Conservation (phyloP, 1,140 invertebrate genomes). For the Mesaphorura yosii region DNA sequence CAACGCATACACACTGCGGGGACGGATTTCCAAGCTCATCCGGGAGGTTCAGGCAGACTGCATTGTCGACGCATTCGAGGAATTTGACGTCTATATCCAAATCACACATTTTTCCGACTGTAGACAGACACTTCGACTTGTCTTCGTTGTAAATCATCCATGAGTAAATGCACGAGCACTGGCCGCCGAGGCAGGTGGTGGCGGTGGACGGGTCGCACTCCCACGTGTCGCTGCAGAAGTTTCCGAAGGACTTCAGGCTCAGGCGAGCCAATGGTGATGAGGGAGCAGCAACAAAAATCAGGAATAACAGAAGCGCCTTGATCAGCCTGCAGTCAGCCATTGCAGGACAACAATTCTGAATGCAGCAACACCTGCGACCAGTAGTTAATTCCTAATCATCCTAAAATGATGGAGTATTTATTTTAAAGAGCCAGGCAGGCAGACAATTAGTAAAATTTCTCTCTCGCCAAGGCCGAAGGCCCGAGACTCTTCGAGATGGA, state of each 20-base stretch:
- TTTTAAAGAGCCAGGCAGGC: no score
- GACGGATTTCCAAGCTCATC: not conserved
- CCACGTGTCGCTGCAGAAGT: not conserved
- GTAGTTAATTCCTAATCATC: no score
- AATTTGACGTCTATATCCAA: slow-evolving; percentile 1
- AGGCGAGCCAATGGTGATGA: not conserved
- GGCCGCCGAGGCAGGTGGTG: not conserved
- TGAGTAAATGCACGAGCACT: slow-evolving; percentile 2
- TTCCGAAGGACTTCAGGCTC: no score
- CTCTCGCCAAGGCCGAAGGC: no score
- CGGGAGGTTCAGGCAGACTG: not conserved
- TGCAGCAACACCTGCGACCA: no score
- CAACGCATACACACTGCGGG: not conserved
- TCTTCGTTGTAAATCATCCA: slow-evolving; percentile 1
- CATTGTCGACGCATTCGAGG: not conserved
- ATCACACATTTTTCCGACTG: not conserved
- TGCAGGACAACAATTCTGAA: no score
- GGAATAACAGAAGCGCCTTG: not conserved
- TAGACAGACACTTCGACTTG: not conserved
- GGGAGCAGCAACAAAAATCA: not conserved
- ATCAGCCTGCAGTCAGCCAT: not conserved
- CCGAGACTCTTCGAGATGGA: no score
- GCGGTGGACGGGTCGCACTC: not conserved
- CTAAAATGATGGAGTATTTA: no score
- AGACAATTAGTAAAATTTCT: no score